Evolutionary conservation across 2,888 invertebrate species (phyloP).

Genomic region (Eupithecia subumbrata): DNA sequence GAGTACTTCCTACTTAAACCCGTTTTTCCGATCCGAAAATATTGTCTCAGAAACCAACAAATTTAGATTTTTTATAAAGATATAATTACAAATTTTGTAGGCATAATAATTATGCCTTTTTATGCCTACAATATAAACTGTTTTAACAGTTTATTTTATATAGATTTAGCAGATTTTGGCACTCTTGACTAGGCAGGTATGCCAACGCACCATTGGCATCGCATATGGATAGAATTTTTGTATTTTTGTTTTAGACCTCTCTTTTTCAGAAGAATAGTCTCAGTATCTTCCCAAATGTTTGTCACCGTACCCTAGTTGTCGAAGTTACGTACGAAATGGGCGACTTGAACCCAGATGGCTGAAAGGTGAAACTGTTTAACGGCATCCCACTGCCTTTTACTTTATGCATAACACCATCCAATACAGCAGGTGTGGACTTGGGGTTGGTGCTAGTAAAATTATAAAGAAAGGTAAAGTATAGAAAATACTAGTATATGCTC

Average conservation of each 20-base stretch:
- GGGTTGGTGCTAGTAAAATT: background rate
- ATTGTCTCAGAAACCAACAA: background rate
- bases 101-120: too few species aligned
- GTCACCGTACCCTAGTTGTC: slow-evolving; percentile 48
- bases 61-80: too few species aligned
- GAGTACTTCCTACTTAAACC: too few species aligned
- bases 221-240: too few species aligned
- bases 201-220: too few species aligned
- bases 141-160: too few species aligned
- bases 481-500: too few species aligned
- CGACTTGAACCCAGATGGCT: slow-evolving; percentile 56
- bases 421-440: slow-evolving; percentile 19
- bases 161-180: too few species aligned
- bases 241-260: too few species aligned
- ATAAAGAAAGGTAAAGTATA: background rate
- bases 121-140: too few species aligned
- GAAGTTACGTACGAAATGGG: slow-evolving; percentile 59
- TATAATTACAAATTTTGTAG: too few species aligned
- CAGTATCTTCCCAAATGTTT: slow-evolving; percentile 3
- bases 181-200: too few species aligned
- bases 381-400: slow-evolving; percentile 44
- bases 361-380: slow-evolving; percentile 53
- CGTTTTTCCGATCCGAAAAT: background rate
- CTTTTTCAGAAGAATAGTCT: background rate
- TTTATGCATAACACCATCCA: slow-evolving; percentile 52